A percentile compares a stretch with the other conserved stretches of the same genome.
phyloP scores from a whole-genome alignment of 1,140 invertebrate genomes.

The roundworm (Caenorhabditis elegans) region DNA sequence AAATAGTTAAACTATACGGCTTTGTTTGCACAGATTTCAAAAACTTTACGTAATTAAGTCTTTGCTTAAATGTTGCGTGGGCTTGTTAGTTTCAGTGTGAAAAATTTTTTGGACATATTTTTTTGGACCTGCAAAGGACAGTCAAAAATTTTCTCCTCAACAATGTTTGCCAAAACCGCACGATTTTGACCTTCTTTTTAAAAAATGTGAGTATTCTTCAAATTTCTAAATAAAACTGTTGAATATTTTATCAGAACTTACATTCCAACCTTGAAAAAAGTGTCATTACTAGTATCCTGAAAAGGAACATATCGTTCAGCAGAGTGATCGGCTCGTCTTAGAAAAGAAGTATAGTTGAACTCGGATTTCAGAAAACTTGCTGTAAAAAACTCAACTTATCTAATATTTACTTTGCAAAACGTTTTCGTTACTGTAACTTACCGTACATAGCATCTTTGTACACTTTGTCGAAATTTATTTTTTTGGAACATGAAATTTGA shows the following conservation, averaged over 20 bases:
- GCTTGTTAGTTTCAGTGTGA: too few relatives aligned
- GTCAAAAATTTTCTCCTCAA: too few relatives aligned
- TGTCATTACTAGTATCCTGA: conserved; percentile 37
- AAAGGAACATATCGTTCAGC: conserved; percentile 31
- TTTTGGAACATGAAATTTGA: background rate
- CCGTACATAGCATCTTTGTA: conserved; percentile 22
- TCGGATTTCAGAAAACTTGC: conserved; percentile 21
- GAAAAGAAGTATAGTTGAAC: conserved; percentile 40
- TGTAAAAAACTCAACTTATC: background rate
- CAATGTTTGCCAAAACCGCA: too few relatives aligned
- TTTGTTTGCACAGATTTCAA: background rate
- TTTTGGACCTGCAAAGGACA: too few relatives aligned
- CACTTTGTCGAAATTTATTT: background rate
- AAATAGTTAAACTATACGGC: background rate
- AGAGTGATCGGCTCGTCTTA: background rate
- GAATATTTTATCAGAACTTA: background rate
- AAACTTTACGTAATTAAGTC: background rate
- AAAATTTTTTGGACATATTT: too few relatives aligned
- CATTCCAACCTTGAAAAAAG: conserved; percentile 38
- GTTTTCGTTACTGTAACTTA: background rate
- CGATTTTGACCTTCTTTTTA: too few relatives aligned
- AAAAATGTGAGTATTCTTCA: too few relatives aligned
- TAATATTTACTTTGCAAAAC: too few relatives aligned
- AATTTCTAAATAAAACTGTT: too few relatives aligned
- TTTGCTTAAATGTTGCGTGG: too few relatives aligned